These are phyloP conservation scores for Lepus oiostolus DNA, from an alignment of 2,797 vertebrate genomes.

Conservation along the genomic window DNA sequence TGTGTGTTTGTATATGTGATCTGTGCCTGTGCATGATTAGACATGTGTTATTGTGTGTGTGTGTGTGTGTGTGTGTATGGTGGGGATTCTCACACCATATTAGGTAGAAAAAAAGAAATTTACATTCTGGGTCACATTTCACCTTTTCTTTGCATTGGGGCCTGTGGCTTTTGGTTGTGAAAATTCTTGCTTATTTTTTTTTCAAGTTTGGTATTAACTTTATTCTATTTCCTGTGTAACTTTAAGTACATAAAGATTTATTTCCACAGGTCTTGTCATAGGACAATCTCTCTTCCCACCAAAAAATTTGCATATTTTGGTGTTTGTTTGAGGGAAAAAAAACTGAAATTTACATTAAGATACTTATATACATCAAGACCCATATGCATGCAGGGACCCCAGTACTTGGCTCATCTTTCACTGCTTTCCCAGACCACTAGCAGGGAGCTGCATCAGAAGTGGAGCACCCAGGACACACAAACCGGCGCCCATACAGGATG, in stretches of 20 bases:
- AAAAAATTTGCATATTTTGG: conserved; percentile 88
- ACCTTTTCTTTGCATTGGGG: neutral
- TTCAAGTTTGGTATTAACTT: conserved; percentile 91
- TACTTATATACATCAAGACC: conserved; percentile 82
- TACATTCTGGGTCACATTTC: neutral
- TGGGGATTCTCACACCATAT: neutral
- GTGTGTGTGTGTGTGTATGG: neutral
- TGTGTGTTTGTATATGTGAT: too few relatives aligned
- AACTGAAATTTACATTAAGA: conserved; percentile 87
- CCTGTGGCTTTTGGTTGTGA: neutral
- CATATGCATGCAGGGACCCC: neutral
- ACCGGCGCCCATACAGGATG: too few relatives aligned
- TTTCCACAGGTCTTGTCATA: conserved; percentile 90
- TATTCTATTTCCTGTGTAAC: conserved; percentile 92
- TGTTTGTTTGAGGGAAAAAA: conserved; percentile 83
- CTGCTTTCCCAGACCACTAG: too few relatives aligned
- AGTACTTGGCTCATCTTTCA: too few relatives aligned
- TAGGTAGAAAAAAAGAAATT: neutral
- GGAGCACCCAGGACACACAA: too few relatives aligned
- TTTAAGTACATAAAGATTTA: conserved; percentile 91
- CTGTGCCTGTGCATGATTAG: neutral
- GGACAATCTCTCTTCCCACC: conserved; percentile 86
- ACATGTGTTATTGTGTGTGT: neutral
- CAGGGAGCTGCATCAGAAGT: too few relatives aligned
- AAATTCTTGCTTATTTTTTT: conserved; percentile 47